Conservation (phyloP, 2,888 invertebrate genomes). For the Apoda limacodes region DNA sequence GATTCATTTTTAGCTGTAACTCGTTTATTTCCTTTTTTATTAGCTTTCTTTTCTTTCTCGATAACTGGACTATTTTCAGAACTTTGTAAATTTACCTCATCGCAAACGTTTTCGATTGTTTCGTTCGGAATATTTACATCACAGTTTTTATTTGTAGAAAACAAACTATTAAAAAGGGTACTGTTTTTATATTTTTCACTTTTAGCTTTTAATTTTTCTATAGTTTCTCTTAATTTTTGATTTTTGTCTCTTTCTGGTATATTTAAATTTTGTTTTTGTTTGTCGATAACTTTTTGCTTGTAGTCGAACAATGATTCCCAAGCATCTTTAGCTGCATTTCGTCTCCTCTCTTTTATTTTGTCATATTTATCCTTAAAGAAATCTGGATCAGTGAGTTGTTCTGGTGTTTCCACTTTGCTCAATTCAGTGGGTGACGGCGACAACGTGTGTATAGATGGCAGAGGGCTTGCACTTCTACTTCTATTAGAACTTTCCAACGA, state of each 20-base stretch:
- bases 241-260: conserved; percentile 61
- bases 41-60: conserved; percentile 30
- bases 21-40: conserved; percentile 51
- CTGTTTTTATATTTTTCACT: conserved; percentile 65
- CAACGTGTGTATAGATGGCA: conserved; percentile 57
- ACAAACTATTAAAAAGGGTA: conserved; percentile 41
- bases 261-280: conserved; percentile 43
- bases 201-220: conserved; percentile 74
- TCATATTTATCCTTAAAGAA: conserved; percentile 72
- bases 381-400: conserved; percentile 41
- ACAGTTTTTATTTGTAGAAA: conserved; percentile 20
- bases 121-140: conserved; percentile 24
- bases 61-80: conserved; percentile 19
- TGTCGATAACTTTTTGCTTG: conserved; percentile 51
- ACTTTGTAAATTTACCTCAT: conserved; percentile 24
- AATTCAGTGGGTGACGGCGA: conserved; percentile 46
- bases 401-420: conserved; percentile 26
- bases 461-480: conserved; percentile 54
- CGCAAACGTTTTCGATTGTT: conserved; percentile 26
- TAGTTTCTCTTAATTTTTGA: conserved; percentile 66
- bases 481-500: conserved; percentile 53
- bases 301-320: conserved; percentile 58
- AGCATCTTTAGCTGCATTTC: conserved; percentile 59
- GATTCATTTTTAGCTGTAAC: conserved; percentile 65
- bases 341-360: conserved; percentile 71